Evolutionary conservation across 1,140 invertebrate species (phyloP), one percentile per base, ranked within the genome.

Genomic region (Zelostemma sp.): DNA sequence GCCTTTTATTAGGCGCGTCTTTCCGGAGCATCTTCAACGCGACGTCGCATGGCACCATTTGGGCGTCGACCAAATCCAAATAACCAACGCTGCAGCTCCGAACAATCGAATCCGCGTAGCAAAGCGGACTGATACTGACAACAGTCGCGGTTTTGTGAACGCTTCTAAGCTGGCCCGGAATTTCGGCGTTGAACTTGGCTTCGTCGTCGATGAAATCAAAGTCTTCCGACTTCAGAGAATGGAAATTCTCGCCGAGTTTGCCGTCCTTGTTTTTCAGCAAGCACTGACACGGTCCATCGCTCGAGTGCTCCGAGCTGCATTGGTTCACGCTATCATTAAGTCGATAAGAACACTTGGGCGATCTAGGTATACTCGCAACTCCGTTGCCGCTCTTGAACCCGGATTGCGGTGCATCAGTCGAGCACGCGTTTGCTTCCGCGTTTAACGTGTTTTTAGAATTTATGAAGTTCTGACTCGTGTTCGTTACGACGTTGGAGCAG

Each of bases 51-150:
- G 91, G 90, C 1, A 92, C 88, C 60, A 92, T 87, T 58, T 90
- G 89, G 0, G 89, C 88, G 69, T 94, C 93, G 0, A 94, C 91
- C 38, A 92, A 86, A 70, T 95, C 93, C 53, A 95, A 84, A 73
- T 94, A 95, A 0, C 93, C 93, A 1, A 95, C 93, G 77, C 93
- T 94, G 76, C 93, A 95, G 72, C 93, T 94, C 9, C 93, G 86
- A 1, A 92, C 91, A 79, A 93, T 94, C 0, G 91, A 90, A 60
- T 93, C 91, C n/a, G 85, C 85, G 0, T 88, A 80, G 66, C 87
- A 89, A 0, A 89, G 86, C 0, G 90, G 90, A 15, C 89, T 90
- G 25, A 91, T 91, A 0, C 89, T 90, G 12, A 90, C 87, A 0
- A 90, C 87, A 0, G 90, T 90, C 0, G 90, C 87, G 0, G 89